Conservation (phyloP, 1,140 invertebrate species). For the Pseudobourletiella spinata region DNA sequence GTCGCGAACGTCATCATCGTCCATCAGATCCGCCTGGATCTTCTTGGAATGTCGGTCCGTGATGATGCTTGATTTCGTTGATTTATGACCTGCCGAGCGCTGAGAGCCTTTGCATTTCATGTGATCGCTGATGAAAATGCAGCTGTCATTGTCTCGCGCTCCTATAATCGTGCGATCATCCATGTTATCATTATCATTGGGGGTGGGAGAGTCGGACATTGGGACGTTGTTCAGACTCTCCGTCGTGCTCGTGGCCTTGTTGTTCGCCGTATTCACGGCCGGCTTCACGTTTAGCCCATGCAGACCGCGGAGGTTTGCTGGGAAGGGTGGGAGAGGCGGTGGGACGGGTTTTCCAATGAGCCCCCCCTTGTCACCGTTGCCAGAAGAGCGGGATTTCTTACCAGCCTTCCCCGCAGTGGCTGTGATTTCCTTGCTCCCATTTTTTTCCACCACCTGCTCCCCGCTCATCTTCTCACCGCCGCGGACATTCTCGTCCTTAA, state of each 20-base stretch:
- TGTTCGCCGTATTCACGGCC: background rate
- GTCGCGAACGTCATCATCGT: background rate
- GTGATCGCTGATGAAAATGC: conserved; percentile 29
- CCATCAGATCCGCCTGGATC: background rate
- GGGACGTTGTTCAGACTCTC: background rate
- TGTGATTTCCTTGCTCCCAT: background rate
- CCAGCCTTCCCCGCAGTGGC: background rate
- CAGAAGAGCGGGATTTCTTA: background rate
- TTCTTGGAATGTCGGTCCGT: conserved; percentile 16
- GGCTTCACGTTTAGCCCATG: conserved; percentile 43
- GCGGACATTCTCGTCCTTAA: background rate
- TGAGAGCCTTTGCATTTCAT: conserved; percentile 4
- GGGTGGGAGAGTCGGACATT: background rate
- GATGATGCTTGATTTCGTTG: conserved; percentile 8
- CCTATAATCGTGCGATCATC: background rate
- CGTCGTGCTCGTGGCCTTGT: background rate
- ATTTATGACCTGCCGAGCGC: background rate
- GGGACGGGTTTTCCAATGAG: conserved; percentile 41
- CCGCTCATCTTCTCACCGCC: background rate
- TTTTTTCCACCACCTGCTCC: background rate
- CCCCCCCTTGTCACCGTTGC: conserved; percentile 34
- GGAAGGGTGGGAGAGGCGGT: conserved; percentile 40
- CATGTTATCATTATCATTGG: background rate
- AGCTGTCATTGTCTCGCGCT: conserved; percentile 16
- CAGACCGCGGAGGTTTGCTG: conserved; percentile 39